phyloP scores from a whole-genome alignment of 2,113 vertebrate species.

The Todiramphus saurophagus region DNA sequence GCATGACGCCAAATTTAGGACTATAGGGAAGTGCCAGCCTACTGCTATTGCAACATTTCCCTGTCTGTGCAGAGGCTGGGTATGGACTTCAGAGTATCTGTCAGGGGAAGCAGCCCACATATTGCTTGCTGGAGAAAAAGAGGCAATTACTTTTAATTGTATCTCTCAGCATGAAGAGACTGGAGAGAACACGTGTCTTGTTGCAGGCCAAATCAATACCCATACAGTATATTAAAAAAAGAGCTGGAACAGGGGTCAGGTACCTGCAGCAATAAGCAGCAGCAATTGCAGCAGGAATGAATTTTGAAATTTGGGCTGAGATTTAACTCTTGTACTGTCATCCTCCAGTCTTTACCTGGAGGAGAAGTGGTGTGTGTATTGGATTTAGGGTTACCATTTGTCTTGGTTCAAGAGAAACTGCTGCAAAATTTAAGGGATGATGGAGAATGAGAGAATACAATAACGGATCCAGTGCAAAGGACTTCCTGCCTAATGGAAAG shows the following conservation, averaged over 20 bases:
- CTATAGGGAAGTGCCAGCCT: background rate
- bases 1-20: background rate
- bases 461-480: background rate
- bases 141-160: conserved; percentile 37
- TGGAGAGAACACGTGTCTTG: background rate
- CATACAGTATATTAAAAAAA: conserved; percentile 1
- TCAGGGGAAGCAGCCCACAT: conserved; percentile 25
- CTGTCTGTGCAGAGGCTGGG: background rate
- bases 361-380: background rate
- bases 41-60: background rate
- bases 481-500: background rate
- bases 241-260: background rate
- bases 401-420: background rate
- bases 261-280: background rate
- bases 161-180: background rate
- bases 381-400: background rate
- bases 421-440: background rate
- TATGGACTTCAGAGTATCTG: background rate
- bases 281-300: background rate
- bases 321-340: background rate
- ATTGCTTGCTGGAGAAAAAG: background rate
- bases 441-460: background rate
- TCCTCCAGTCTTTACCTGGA: background rate
- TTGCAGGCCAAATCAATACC: background rate
- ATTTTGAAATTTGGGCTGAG: background rate